These are phyloP conservation scores for Coleophora deauratella DNA, from an alignment of 2,888 invertebrate species.

Conservation along the genomic window DNA sequence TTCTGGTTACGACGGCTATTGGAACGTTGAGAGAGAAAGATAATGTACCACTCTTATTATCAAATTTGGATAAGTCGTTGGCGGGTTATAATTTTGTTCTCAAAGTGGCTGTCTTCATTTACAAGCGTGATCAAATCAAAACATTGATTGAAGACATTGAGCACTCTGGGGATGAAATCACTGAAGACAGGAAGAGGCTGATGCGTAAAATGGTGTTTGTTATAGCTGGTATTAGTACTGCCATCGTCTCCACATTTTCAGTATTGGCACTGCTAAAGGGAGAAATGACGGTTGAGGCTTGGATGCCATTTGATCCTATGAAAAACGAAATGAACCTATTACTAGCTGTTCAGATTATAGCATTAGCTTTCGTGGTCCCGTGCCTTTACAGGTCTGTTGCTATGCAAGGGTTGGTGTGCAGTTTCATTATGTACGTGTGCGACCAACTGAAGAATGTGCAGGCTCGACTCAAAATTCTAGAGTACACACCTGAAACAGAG, in stretches of 20 bases:
- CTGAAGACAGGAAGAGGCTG: constrained; percentile 28
- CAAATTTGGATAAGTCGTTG: constrained; percentile 43
- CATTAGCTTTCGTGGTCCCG: constrained; percentile 30
- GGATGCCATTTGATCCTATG: constrained; percentile 51
- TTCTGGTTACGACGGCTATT: constrained; percentile 32
- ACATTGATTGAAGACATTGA: constrained; percentile 39
- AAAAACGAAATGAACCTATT: constrained; percentile 33
- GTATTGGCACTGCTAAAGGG: constrained; percentile 31
- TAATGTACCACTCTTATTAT: constrained; percentile 29
- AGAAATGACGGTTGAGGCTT: constrained; percentile 44
- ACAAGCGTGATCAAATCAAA: constrained; percentile 31
- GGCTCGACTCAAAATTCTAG: constrained; percentile 26
- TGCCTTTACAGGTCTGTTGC: constrained; percentile 38
- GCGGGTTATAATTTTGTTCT: constrained; percentile 41
- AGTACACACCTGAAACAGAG: constrained; percentile 28
- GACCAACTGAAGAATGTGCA: constrained; percentile 50
- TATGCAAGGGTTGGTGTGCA: constrained; percentile 51
- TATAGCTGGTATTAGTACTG: constrained; percentile 25
- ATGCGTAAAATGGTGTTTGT: constrained; percentile 33
- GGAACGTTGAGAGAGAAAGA: constrained; percentile 33
- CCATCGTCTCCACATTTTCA: constrained; percentile 29
- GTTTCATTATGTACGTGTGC: constrained; percentile 49
- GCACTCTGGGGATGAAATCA: constrained; percentile 39
- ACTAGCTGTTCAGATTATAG: constrained; percentile 32
- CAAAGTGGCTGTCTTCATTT: constrained; percentile 38